These are phyloP conservation scores for Acropternis orthonyx DNA, from an alignment of 2,797 vertebrate species.

Conservation along the genomic window DNA sequence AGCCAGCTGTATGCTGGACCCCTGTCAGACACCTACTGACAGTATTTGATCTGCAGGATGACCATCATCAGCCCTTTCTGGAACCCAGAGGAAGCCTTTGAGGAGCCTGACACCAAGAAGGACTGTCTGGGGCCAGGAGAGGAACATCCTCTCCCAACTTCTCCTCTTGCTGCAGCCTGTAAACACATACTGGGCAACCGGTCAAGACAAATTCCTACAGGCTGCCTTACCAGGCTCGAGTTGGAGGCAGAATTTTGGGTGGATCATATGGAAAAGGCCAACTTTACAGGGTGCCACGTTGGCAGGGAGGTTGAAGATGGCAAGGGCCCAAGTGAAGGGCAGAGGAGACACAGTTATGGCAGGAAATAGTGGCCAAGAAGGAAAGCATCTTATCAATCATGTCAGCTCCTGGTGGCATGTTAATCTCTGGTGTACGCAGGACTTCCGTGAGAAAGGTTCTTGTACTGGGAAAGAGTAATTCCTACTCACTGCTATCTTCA, in stretches of 20 bases:
- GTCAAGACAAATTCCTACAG: not conserved
- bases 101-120: not conserved
- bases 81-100: not conserved
- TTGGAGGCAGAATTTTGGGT: not conserved
- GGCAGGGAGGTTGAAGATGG: not conserved
- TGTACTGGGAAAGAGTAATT: not conserved
- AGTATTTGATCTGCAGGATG: not conserved
- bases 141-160: not conserved
- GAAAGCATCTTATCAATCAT: not conserved
- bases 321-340: not conserved
- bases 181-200: not conserved
- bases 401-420: not conserved
- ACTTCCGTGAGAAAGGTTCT: not conserved
- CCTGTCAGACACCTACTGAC: not conserved
- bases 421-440: not conserved
- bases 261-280: not conserved
- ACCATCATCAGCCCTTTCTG: not conserved
- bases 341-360: not conserved
- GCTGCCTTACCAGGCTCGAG: not conserved
- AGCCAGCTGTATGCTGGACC: not conserved
- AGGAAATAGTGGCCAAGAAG: not conserved
- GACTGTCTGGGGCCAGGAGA: not conserved
- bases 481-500: not conserved
- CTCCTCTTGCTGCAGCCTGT: not conserved
- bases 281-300: fast-evolving